Evolutionary conservation across 2,113 vertebrate species (phyloP).

Genomic region (Larimichthys crocea): DNA sequence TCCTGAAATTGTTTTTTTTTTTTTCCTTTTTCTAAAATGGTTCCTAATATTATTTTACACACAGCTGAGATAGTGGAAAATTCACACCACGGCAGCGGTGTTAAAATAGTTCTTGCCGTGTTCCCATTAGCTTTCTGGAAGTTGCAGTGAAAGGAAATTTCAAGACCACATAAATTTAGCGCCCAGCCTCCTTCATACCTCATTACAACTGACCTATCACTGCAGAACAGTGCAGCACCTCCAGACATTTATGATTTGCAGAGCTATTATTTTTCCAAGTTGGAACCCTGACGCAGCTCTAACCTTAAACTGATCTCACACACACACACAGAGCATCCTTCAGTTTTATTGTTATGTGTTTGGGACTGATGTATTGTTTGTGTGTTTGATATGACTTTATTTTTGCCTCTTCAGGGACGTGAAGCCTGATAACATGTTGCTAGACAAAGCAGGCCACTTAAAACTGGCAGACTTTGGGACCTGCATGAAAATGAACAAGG

Average conservation of each 20-base stretch:
- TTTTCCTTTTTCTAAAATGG: background rate
- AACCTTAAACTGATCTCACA: background rate
- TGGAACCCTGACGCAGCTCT: background rate
- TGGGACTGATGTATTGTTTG: background rate
- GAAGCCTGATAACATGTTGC: conserved; percentile 99
- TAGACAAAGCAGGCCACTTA: conserved; percentile 97
- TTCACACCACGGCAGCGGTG: background rate
- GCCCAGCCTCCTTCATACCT: conserved; percentile 23
- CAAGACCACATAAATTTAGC: conserved; percentile 11
- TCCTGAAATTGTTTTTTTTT: background rate
- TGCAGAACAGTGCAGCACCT: conserved; percentile 2
- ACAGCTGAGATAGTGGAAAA: conserved; percentile 6
- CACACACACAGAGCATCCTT: background rate
- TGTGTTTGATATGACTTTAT: conserved; percentile 34
- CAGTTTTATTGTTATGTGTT: background rate
- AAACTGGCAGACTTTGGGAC: conserved; percentile 99
- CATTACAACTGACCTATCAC: conserved; percentile 20
- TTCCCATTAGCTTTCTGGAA: conserved; percentile 9
- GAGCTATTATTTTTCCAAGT: background rate
- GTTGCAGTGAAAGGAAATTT: conserved; percentile 15
- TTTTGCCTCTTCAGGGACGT: conserved; percentile 89
- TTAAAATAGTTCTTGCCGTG: conserved; percentile 2
- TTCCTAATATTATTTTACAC: background rate
- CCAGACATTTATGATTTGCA: background rate
- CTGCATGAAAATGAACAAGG: conserved; percentile 99